Conservation (phyloP, 2,797 vertebrate species). For the Enteromius fasciolatus region DNA sequence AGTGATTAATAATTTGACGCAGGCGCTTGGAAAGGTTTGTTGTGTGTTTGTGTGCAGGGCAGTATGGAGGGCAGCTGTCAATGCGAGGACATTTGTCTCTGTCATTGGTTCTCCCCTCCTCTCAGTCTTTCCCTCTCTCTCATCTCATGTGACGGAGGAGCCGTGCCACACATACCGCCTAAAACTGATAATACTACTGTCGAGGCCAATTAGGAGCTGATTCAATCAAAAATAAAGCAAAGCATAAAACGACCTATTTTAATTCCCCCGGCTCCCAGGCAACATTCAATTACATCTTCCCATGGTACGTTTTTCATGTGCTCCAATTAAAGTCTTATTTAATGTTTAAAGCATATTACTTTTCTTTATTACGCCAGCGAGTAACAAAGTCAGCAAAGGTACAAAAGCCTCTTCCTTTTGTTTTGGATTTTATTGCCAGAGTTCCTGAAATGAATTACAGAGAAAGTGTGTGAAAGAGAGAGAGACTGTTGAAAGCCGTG, state of each 20-base stretch:
- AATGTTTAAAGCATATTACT: conserved; percentile 84
- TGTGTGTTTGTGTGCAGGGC: conserved; percentile 74
- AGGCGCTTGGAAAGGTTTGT: conserved; percentile 69
- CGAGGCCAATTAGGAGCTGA: conserved; percentile 77
- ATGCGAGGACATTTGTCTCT: conserved; percentile 81
- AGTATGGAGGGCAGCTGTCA: conserved; percentile 83
- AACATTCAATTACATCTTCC: conserved; percentile 81
- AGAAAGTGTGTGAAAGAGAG: conserved; percentile 27
- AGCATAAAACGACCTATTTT: conserved; percentile 81
- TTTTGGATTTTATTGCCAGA: conserved; percentile 77
- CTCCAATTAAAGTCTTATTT: conserved; percentile 85
- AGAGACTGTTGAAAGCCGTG: conserved; percentile 45
- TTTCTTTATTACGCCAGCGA: conserved; percentile 80
- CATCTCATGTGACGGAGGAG: conserved; percentile 60
- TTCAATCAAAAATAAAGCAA: conserved; percentile 84
- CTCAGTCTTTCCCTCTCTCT: conserved; percentile 36
- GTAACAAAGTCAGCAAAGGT: conserved; percentile 74
- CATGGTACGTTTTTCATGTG: conserved; percentile 75
- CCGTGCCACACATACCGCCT: conserved; percentile 64
- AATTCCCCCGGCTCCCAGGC: conserved; percentile 73
- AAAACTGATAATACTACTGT: conserved; percentile 79
- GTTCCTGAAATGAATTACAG: conserved; percentile 69
- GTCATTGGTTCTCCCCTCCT: conserved; percentile 65
- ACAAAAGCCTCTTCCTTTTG: conserved; percentile 71
- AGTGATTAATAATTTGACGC: conserved; percentile 65